phyloP scores from a whole-genome alignment of 2,113 vertebrate species.

The Thermophis baileyi region DNA sequence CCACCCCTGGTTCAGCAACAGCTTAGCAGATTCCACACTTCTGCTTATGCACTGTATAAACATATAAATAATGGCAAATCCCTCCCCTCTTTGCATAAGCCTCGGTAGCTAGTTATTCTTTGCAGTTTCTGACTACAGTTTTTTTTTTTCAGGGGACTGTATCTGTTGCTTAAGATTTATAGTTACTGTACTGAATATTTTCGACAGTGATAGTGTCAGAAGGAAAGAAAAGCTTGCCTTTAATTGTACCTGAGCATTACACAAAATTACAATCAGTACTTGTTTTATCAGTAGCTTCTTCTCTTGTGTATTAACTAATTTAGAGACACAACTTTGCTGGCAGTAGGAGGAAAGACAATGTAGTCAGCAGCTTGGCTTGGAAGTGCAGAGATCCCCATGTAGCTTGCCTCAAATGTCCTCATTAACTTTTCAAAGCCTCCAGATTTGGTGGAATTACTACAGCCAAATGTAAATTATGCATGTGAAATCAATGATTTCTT shows the following conservation, averaged over 20 bases:
- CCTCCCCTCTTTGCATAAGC: not conserved
- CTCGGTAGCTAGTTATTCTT: not conserved
- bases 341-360: not conserved
- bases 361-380: constrained; percentile 1
- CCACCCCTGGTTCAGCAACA: too few species aligned
- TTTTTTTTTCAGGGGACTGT: not conserved
- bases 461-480: constrained; percentile 30
- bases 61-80: not conserved
- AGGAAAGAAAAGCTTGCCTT: constrained; percentile 3
- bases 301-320: not conserved
- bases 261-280: not conserved
- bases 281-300: constrained; percentile 9
- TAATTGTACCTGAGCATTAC: constrained; percentile 12
- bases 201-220: not conserved
- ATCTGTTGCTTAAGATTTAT: not conserved
- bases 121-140: not conserved
- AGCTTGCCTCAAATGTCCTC: constrained; percentile 22
- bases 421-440: constrained; percentile 44
- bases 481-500: constrained; percentile 18
- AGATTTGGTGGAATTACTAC: constrained; percentile 10
- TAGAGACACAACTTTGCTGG: constrained; percentile 4
- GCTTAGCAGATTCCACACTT: not conserved
- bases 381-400: not conserved
- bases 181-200: not conserved
- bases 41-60: not conserved